Base-by-base conservation (phyloP, 2,797 vertebrate species). In the Sparus aurata region DNA sequence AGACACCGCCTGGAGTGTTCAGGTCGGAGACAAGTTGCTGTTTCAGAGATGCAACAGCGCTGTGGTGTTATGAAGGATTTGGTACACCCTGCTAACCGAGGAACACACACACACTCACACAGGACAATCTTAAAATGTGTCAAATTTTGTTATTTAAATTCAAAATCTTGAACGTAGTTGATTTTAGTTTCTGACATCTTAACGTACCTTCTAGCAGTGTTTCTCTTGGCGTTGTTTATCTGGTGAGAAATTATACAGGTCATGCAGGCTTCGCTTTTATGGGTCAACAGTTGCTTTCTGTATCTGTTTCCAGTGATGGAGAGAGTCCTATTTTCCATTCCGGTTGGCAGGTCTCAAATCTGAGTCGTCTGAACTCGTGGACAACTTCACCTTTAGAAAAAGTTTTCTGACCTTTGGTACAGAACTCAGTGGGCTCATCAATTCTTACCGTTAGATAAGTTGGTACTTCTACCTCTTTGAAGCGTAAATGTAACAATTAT, bases 1-100 rank as follows among this genome's bases (percentile, higher is more conserved):
- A 67, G 22, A 92, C 94, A 38, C 96, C 96, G n/a, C 94, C 95
- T 5, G 98, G 98, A 8, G 94, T 98, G 73, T 98, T 95, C 92
- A 97, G 97, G 98, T 99, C 95, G 20, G 79, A 81, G 43, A 69
- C 1, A 57, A 55, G 50, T 41, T 43, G 15, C 38, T 65, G 49
- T 41, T 53, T 73, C 38, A 49, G 25, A 71, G 55, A n/a, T 45
- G 17, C 22, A 69, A 4, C 15, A 43, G 50, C 20, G 22, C 15
- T 38, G 46, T 30, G 2, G n/a, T 52, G 58, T 49, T 57, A 2
- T 11, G 54, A 75, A 45, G 63, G 50, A 10, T 49, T 15, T 18
- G 13, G 52, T 12, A 50, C 27, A 27, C 27, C 27, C 27, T 27
- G 27, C 27, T 3, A 27, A 27, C 23, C 2, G 25, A 20, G 11